These are phyloP conservation scores for Tineola bisselliella DNA, from an alignment of 2,888 invertebrate species.

Conservation along the genomic window DNA sequence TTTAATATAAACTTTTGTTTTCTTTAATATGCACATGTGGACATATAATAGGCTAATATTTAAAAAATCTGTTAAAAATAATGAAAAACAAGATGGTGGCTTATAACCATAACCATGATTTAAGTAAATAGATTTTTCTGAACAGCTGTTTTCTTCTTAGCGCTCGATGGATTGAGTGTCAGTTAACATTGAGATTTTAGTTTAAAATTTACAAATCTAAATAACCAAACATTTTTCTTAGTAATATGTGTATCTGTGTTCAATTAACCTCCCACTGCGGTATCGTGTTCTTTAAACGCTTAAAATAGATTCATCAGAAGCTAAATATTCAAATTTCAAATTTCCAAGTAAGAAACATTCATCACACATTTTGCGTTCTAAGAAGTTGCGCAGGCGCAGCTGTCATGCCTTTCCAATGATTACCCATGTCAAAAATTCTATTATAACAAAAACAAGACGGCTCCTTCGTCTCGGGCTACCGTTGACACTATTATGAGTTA, in stretches of 20 bases:
- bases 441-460: neutral
- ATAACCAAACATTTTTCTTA: neutral
- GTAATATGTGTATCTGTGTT: neutral
- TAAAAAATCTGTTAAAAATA: neutral
- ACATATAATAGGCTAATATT: neutral
- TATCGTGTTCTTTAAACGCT: neutral
- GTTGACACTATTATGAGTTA: neutral
- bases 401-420: neutral
- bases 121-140: too few species aligned
- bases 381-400: slow-evolving; percentile 1
- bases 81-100: too few species aligned
- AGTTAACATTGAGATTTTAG: too few species aligned
- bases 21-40: neutral
- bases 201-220: neutral
- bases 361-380: slow-evolving; percentile 11
- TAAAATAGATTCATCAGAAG: slow-evolving; percentile 11
- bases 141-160: too few species aligned
- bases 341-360: slow-evolving; percentile 7
- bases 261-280: slow-evolving; percentile 9
- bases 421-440: neutral
- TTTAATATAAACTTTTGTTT: neutral
- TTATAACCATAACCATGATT: too few species aligned
- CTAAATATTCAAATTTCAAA: slow-evolving; percentile 11
- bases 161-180: too few species aligned
- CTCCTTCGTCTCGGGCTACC: neutral